These are phyloP conservation scores for Grammomys dolichurus DNA, from an alignment of 2,113 vertebrate species.

Conservation along the genomic window DNA sequence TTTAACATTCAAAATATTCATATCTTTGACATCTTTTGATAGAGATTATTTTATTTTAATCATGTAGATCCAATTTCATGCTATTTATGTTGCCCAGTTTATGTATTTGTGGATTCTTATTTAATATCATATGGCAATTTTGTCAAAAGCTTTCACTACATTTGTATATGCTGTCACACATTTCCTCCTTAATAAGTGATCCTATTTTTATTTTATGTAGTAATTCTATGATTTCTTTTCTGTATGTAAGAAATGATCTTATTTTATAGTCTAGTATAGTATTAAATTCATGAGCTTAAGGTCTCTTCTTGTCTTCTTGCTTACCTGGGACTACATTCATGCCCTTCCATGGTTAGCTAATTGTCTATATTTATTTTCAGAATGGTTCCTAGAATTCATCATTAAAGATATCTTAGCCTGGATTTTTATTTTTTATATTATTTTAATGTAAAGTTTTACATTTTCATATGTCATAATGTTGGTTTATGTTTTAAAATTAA, in stretches of 20 bases:
- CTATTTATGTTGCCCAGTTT: not conserved
- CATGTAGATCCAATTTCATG: not conserved
- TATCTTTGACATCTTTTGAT: no score
- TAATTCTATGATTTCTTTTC: not conserved
- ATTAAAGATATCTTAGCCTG: not conserved
- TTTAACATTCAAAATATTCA: not conserved
- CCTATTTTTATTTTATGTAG: not conserved
- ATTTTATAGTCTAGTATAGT: not conserved
- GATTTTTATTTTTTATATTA: not conserved
- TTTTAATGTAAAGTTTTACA: not conserved
- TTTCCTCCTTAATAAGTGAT: not conserved
- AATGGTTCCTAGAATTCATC: not conserved
- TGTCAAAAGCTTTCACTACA: not conserved
- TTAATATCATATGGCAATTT: not conserved
- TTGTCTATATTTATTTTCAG: not conserved
- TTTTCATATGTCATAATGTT: not conserved
- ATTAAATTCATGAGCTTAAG: not conserved
- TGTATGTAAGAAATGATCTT: not conserved
- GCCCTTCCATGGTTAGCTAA: not conserved
- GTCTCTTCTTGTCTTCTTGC: not conserved
- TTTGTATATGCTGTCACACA: not conserved
- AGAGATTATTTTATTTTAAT: not conserved
- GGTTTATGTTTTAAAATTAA: not conserved
- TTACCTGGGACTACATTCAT: not conserved
- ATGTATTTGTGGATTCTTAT: not conserved